Evolutionary conservation across 2,797 vertebrate species (phyloP), one percentile per base, ranked within the genome.

Genomic region (Leuciscus waleckii): DNA sequence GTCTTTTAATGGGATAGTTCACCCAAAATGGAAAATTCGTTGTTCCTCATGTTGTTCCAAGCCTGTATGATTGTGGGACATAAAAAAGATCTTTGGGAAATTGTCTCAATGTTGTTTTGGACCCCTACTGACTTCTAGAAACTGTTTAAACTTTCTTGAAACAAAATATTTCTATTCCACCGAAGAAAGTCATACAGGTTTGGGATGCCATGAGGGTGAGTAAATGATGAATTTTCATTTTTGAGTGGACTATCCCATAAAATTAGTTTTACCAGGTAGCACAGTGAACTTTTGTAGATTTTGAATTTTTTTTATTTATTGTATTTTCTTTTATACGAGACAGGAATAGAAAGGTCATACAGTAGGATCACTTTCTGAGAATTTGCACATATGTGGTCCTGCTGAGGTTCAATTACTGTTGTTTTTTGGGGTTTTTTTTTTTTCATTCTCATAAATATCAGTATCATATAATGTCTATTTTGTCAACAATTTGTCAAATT

Each of bases 351-450:
- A 84, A 74, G 61, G 26, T 80, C 14, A 56, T 80, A 67, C 41
- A 39, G 37, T 37, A 65, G 70, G 78, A 80, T 74, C 56, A 6
- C 74, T 83, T 74, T 70, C 16, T 54, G 46, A 86, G 39, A 73
- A 84, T 84, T 87, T 87, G 77, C 77, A 86, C 80, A 77, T 7
- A 51, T 29, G 16, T 79, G 79, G 56, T 71, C 83, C 67, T 83
- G 54, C 74, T 79, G 68, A 65, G 68, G 69, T 61, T 79, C 65
- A 85, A 2, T 79, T 61, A 63, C 76, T 63, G 14, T 61, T 63
- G 2, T 49, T 80, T 23, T 58, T 35, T 63, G 8, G n/a, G n/a
- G n/a, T 41, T 41, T 56, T 32, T 16, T 80, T 17, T 61, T 37
- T 79, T 21, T 79, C 26, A 8, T 32, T 67, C 29, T 49, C 19